Conservation (phyloP, 2,888 invertebrate species). For the Aricia artaxerxes region DNA sequence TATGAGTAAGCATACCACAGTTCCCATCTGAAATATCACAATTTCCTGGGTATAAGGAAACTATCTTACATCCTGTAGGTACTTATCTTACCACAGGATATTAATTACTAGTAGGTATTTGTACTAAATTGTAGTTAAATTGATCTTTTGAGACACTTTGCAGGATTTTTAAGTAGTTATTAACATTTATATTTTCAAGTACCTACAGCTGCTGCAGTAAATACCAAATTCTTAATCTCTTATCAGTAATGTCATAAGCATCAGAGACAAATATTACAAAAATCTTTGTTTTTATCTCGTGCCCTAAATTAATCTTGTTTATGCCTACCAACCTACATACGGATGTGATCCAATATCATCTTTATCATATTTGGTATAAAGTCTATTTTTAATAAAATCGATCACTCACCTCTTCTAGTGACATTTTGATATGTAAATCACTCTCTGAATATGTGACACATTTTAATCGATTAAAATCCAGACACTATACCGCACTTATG, state of each 20-base stretch:
- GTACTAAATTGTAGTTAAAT: background rate
- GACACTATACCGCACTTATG: constrained; percentile 34
- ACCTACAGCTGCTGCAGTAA: background rate
- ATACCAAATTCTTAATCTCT: background rate
- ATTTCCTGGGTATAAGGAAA: background rate
- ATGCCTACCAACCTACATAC: constrained; percentile 37
- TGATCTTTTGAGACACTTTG: background rate
- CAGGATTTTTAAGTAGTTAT: background rate
- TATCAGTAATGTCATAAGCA: background rate
- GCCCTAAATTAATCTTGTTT: constrained; percentile 27
- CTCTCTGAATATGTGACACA: constrained; percentile 57
- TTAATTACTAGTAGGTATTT: background rate
- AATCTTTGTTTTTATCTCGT: constrained; percentile 23
- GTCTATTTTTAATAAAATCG: constrained; percentile 14
- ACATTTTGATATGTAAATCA: constrained; percentile 62
- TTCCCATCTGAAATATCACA: background rate
- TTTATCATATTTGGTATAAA: constrained; percentile 27
- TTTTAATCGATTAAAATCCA: constrained; percentile 44
- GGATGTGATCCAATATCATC: constrained; percentile 18
- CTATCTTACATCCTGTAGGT: background rate
- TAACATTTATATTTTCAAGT: background rate
- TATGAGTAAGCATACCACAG: background rate
- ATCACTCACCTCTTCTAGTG: constrained; percentile 70
- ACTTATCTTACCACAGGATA: background rate
- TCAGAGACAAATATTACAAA: constrained; percentile 11